Evolutionary conservation across 2,888 invertebrate genomes (phyloP).

Genomic region (Frankliniella intonsa): DNA sequence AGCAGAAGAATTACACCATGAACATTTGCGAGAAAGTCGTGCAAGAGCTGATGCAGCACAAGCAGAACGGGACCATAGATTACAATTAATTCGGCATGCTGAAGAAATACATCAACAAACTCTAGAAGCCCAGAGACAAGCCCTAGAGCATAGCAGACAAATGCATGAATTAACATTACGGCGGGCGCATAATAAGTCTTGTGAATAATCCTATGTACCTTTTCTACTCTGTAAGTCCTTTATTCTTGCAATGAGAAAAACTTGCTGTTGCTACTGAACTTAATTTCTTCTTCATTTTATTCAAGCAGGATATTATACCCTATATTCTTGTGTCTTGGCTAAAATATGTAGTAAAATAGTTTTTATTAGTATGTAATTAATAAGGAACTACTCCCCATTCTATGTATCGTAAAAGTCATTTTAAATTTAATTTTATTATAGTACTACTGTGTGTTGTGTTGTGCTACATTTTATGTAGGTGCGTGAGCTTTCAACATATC

Average conservation of each 20-base stretch:
- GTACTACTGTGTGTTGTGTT: too few relatives aligned
- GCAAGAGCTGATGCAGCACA: constrained; percentile 1
- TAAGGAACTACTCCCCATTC: too few relatives aligned
- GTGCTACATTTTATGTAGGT: too few relatives aligned
- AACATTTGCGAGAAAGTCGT: neutral
- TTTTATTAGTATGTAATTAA: too few relatives aligned
- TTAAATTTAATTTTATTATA: too few relatives aligned
- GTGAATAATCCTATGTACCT: neutral
- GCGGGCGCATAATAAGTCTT: neutral
- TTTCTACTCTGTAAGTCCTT: neutral
- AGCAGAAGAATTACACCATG: constrained; percentile 9
- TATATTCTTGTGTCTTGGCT: too few relatives aligned
- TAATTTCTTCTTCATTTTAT: too few relatives aligned
- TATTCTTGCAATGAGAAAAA: too few relatives aligned
- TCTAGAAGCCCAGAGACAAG: neutral
- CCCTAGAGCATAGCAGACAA: neutral
- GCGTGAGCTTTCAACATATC: too few relatives aligned
- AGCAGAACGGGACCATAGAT: neutral
- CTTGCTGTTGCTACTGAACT: neutral
- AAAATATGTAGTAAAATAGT: too few relatives aligned
- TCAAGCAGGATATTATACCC: too few relatives aligned
- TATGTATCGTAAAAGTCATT: too few relatives aligned
- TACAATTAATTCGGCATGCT: neutral
- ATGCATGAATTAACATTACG: neutral
- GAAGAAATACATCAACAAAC: constrained; percentile 7